Evolutionary conservation across 2,113 vertebrate genomes (phyloP).

Genomic region (Physeter macrocephalus): DNA sequence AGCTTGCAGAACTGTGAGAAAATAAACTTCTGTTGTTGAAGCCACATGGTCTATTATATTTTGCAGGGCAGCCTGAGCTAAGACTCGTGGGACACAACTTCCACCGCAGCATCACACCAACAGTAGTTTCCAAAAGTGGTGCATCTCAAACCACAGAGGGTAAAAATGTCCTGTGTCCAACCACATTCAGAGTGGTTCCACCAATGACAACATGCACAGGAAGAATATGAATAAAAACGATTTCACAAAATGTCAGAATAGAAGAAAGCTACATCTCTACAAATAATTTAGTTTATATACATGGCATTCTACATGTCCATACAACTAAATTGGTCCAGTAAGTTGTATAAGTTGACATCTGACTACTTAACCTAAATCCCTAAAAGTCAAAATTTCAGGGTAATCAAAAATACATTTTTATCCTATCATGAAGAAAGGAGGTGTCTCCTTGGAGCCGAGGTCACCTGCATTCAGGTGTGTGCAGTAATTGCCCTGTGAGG

Average conservation of each 20-base stretch:
- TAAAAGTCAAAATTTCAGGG: background rate
- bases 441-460: background rate
- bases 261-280: background rate
- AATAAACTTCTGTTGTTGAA: background rate
- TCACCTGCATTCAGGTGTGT: background rate
- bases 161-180: background rate
- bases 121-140: background rate
- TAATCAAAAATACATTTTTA: background rate
- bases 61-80: background rate
- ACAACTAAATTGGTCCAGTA: background rate
- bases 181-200: background rate
- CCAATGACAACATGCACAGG: background rate
- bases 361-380: background rate
- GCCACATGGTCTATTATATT: rapidly evolving
- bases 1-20: background rate
- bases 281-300: too few species aligned
- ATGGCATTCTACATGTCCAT: rapidly evolving
- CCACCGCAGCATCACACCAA: background rate
- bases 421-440: background rate
- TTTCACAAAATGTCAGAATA: background rate
- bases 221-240: background rate
- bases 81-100: background rate
- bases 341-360: background rate
- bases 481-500: background rate
- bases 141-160: background rate